Evolutionary conservation across 2,797 vertebrate genomes (phyloP).

Genomic region (Thripadectes ignobilis): DNA sequence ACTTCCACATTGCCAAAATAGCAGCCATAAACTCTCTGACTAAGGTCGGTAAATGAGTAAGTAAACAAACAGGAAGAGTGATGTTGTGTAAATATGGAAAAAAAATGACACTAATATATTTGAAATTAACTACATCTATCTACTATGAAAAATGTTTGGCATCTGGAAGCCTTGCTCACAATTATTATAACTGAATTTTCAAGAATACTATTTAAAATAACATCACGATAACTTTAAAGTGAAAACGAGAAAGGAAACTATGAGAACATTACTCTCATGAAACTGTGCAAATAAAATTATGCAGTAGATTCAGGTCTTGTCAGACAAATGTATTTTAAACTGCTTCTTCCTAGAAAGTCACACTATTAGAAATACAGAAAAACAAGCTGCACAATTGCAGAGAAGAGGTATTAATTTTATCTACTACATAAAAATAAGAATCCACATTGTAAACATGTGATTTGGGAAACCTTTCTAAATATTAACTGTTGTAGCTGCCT

Average conservation of each 20-base stretch:
- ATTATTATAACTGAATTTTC: background rate
- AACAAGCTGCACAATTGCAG: background rate
- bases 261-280: background rate
- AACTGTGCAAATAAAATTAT: background rate
- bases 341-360: background rate
- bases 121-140: background rate
- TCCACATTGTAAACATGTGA: background rate
- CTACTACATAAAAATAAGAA: background rate
- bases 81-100: background rate
- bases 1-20: constrained; percentile 18
- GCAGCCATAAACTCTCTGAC: background rate
- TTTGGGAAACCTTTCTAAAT: background rate
- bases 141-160: background rate
- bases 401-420: background rate
- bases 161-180: background rate
- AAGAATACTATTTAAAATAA: background rate
- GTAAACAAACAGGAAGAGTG: background rate
- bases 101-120: background rate
- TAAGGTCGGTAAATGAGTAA: background rate
- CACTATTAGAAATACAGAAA: background rate
- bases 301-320: background rate
- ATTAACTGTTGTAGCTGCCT: background rate
- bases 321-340: background rate
- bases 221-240: background rate
- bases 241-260: background rate